A percentile compares a stretch with the other conserved stretches of the same genome.
Evolutionary conservation across 2,888 invertebrate species (phyloP).

Genomic region (Automeris io): DNA sequence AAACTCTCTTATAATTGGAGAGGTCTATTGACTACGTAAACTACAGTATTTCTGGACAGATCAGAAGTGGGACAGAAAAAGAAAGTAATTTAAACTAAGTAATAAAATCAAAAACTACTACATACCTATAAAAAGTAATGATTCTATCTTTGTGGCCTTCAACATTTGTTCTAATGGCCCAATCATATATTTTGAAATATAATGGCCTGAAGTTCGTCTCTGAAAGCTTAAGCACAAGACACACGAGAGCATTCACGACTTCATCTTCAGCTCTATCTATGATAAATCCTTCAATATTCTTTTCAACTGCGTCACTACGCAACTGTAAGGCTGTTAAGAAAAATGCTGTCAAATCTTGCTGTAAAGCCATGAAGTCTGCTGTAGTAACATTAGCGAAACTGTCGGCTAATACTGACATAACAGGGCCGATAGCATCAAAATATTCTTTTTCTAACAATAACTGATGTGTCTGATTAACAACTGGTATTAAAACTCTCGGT

Average conservation of each 20-base stretch:
- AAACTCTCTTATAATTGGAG: no score
- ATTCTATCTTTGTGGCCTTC: conserved; percentile 79
- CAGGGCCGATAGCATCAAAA: conserved; percentile 79
- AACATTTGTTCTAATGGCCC: conserved; percentile 83
- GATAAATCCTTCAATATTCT: conserved; percentile 37
- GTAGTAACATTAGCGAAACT: conserved; percentile 80
- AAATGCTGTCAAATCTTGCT: conserved; percentile 83
- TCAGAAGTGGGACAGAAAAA: no score
- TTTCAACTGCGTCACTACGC: conserved; percentile 71
- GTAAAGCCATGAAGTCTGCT: conserved; percentile 80
- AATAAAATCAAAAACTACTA: no score
- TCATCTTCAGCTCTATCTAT: conserved; percentile 82
- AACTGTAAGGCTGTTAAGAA: conserved; percentile 85
- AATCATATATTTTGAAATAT: conserved; percentile 90
- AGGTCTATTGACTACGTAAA: no score
- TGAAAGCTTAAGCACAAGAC: conserved; percentile 90
- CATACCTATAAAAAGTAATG: conserved; percentile 88
- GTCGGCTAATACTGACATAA: conserved; percentile 87
- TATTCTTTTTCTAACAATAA: conserved; percentile 76
- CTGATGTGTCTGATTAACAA: conserved; percentile 80
- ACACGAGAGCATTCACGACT: conserved; percentile 86
- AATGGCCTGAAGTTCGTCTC: conserved; percentile 93
- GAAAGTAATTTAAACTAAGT: no score
- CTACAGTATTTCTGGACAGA: no score
- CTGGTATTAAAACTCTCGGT: conserved; percentile 85